Conservation (phyloP, 1,140 invertebrate species). For the Trichonephila inaurata region DNA sequence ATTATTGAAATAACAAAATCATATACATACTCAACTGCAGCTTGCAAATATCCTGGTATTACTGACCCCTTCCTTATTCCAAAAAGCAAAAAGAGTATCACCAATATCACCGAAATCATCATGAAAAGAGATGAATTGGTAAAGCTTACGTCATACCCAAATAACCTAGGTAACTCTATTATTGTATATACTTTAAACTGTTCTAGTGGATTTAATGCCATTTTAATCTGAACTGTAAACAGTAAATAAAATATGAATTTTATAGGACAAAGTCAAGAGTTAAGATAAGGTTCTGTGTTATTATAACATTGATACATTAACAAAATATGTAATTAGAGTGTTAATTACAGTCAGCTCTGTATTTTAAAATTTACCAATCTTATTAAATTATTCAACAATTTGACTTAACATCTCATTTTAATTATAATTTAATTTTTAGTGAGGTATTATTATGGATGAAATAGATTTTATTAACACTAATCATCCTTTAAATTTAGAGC, state of each 20-base stretch:
- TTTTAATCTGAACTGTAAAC: too few relatives aligned
- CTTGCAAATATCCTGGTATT: constrained; percentile 13
- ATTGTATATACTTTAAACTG: constrained; percentile 7
- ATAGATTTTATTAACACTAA: constrained; percentile 7
- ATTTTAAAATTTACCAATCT: constrained; percentile 8
- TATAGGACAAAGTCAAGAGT: constrained; percentile 2
- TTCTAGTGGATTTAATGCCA: not conserved
- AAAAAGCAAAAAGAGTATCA: constrained; percentile 8
- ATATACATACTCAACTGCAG: constrained; percentile 13
- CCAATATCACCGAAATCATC: constrained; percentile 2
- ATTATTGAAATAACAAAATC: constrained; percentile 17
- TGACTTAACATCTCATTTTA: too few relatives aligned
- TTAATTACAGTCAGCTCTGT: constrained; percentile 13
- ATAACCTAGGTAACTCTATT: constrained; percentile 14
- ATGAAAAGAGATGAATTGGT: not conserved
- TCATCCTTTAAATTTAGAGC: constrained; percentile 14
- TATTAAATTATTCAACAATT: not conserved
- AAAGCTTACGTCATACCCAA: constrained; percentile 12
- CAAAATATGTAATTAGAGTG: constrained; percentile 15
- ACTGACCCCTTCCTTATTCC: not conserved
- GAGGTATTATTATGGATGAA: not conserved
- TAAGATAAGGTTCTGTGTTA: not conserved
- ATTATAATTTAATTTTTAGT: too few relatives aligned
- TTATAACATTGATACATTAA: constrained; percentile 17
- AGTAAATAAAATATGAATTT: not conserved